A percentile compares a stretch with the other conserved stretches of the same genome.
Evolutionary conservation across 2,888 invertebrate genomes (phyloP).

Genomic region (Stratiomys singularior): DNA sequence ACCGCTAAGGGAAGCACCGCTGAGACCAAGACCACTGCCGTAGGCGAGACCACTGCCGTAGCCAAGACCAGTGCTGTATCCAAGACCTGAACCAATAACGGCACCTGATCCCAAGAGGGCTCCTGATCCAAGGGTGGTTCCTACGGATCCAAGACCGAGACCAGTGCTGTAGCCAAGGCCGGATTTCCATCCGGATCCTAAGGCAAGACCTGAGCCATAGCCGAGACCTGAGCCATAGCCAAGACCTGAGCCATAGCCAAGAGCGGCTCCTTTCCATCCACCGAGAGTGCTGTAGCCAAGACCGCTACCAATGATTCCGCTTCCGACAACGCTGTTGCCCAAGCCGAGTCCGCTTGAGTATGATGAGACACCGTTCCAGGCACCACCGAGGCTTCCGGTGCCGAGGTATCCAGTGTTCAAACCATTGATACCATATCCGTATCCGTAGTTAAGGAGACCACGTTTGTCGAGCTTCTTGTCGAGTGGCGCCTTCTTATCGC

Average conservation of each 20-base stretch:
- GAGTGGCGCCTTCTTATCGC: slow-evolving; percentile 69
- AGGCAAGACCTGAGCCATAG: slow-evolving; percentile 29
- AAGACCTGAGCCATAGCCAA: slow-evolving; percentile 57
- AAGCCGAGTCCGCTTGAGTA: slow-evolving; percentile 61
- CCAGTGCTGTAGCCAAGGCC: slow-evolving; percentile 54
- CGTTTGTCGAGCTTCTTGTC: slow-evolving; percentile 86
- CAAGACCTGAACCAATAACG: slow-evolving; percentile 54
- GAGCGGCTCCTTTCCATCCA: slow-evolving; percentile 59
- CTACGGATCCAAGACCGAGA: slow-evolving; percentile 57
- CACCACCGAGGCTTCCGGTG: slow-evolving; percentile 69
- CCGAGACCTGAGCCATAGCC: slow-evolving; percentile 57
- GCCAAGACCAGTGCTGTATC: slow-evolving; percentile 62
- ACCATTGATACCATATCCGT: slow-evolving; percentile 81
- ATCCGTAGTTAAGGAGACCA: slow-evolving; percentile 81
- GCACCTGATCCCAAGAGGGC: slow-evolving; percentile 7
- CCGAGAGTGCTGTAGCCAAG: slow-evolving; percentile 58
- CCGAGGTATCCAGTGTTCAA: slow-evolving; percentile 80
- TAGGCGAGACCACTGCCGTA: slow-evolving; percentile 62
- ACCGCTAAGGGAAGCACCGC: slow-evolving; percentile 47
- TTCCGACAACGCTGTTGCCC: slow-evolving; percentile 57
- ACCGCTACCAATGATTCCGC: slow-evolving; percentile 56
- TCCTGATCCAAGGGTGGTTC: slow-evolving; percentile 15
- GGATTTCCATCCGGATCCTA: slow-evolving; percentile 59
- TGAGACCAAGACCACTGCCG: slow-evolving; percentile 13
- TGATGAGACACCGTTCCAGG: slow-evolving; percentile 64